These are phyloP conservation scores for Drosophila orosa DNA, from an alignment of 1,140 invertebrate genomes.

Conservation along the genomic window DNA sequence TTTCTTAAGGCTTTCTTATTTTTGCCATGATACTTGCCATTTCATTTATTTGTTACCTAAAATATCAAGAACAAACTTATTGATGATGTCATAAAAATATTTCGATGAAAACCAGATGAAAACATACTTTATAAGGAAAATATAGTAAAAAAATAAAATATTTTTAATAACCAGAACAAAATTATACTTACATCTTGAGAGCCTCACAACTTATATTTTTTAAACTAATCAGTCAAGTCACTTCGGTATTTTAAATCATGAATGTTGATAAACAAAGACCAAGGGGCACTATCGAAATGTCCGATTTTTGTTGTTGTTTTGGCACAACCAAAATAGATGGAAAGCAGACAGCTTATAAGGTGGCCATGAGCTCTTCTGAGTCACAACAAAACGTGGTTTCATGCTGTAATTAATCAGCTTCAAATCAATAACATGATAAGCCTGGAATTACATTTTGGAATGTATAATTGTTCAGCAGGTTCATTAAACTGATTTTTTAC, in stretches of 20 bases:
- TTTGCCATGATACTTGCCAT: background rate
- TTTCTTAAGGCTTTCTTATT: too few relatives aligned
- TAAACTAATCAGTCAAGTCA: slow-evolving; percentile 21
- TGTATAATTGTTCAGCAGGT: background rate
- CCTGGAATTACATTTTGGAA: slow-evolving; percentile 18
- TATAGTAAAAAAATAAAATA: background rate
- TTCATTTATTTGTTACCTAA: background rate
- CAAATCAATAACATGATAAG: slow-evolving; percentile 30
- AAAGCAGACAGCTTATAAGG: slow-evolving; percentile 5
- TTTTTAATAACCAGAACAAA: background rate
- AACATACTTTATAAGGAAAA: background rate
- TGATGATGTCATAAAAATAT: background rate
- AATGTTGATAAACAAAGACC: slow-evolving; percentile 14
- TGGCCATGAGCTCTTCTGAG: slow-evolving; percentile 9
- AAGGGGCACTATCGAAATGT: background rate
- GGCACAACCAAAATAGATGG: slow-evolving; percentile 5
- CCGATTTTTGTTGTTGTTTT: slow-evolving; percentile 6
- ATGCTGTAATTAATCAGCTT: slow-evolving; percentile 28
- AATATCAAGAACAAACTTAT: background rate
- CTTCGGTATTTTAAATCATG: slow-evolving; percentile 9
- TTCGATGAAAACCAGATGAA: background rate
- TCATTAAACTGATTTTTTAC: slow-evolving; percentile 37
- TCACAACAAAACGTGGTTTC: slow-evolving; percentile 22
- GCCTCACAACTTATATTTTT: background rate
- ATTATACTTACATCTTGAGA: background rate